Percentiles rank a stretch among this genome's conserved stretches.
phyloP scores from a whole-genome alignment of 1,140 invertebrate species.

The Drosophila sp. region DNA sequence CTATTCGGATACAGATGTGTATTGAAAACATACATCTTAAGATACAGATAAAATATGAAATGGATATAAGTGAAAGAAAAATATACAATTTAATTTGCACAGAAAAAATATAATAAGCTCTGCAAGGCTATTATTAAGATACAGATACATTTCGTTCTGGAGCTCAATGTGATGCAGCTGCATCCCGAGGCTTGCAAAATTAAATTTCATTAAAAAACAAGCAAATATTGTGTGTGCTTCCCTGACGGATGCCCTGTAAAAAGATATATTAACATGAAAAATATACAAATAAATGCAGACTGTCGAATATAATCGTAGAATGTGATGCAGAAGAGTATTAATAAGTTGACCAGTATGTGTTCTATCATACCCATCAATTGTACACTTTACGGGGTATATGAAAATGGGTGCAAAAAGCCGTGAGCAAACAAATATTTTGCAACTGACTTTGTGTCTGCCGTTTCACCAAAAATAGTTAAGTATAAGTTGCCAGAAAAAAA shows the following conservation, averaged over 20 bases:
- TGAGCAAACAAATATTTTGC: slow-evolving; percentile 10
- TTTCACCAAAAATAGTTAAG: slow-evolving; percentile 24
- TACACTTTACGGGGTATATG: not conserved
- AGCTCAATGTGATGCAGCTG: not conserved
- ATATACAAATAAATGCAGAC: not conserved
- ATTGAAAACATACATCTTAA: too few relatives aligned
- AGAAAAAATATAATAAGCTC: too few relatives aligned
- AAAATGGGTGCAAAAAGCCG: slow-evolving; percentile 4
- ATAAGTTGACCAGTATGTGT: too few relatives aligned
- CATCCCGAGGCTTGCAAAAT: not conserved
- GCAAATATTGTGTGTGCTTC: not conserved
- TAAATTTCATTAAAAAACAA: not conserved
- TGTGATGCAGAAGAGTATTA: too few relatives aligned
- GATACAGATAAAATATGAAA: too few relatives aligned
- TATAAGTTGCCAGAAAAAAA: slow-evolving; percentile 3
- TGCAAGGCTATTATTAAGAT: not conserved
- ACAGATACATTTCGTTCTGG: not conserved
- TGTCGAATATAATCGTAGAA: not conserved
- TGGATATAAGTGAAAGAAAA: too few relatives aligned
- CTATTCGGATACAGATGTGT: too few relatives aligned
- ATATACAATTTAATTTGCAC: too few relatives aligned
- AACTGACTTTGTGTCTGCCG: not conserved
- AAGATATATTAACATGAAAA: not conserved
- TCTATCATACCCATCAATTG: not conserved
- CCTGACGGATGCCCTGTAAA: not conserved